phyloP scores from a whole-genome alignment of 2,888 invertebrate genomes.

The Chrysodeixis includens region DNA sequence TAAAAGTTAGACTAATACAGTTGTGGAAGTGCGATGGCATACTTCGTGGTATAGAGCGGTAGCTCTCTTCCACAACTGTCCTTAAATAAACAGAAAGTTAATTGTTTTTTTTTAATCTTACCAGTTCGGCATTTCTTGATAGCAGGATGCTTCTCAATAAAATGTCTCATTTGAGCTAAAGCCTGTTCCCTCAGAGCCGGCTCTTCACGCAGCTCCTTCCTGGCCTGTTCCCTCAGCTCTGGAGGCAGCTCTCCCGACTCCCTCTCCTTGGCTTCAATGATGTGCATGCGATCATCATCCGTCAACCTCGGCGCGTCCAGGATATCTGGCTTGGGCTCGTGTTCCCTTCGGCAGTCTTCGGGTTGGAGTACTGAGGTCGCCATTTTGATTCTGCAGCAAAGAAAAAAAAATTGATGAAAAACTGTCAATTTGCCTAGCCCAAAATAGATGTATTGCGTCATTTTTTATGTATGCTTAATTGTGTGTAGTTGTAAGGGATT shows the following conservation, averaged over 20 bases:
- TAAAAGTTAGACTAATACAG: too few species aligned
- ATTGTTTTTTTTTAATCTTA: slow-evolving; percentile 62
- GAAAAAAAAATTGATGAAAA: slow-evolving; percentile 5
- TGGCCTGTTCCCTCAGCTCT: slow-evolving; percentile 90
- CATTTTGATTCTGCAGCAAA: slow-evolving; percentile 71
- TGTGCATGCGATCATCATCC: slow-evolving; percentile 79
- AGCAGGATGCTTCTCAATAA: slow-evolving; percentile 94
- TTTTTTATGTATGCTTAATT: neutral
- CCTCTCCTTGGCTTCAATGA: slow-evolving; percentile 78
- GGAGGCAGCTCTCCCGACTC: slow-evolving; percentile 85
- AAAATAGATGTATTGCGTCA: neutral
- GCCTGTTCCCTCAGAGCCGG: slow-evolving; percentile 93
- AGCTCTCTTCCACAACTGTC: too few species aligned
- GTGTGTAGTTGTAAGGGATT: neutral
- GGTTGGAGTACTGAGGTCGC: slow-evolving; percentile 86
- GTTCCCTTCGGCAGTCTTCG: slow-evolving; percentile 78
- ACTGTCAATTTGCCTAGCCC: too few species aligned
- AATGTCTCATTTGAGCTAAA: slow-evolving; percentile 93
- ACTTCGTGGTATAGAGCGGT: too few species aligned
- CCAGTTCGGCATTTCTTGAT: slow-evolving; percentile 95
- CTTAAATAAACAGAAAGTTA: too few species aligned
- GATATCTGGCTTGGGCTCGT: slow-evolving; percentile 75
- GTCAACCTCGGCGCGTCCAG: slow-evolving; percentile 72
- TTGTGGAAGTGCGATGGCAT: too few species aligned
- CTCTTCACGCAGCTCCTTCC: slow-evolving; percentile 94